Conservation (phyloP, 2,888 invertebrate species). For the Lasioglossum vierecki region DNA sequence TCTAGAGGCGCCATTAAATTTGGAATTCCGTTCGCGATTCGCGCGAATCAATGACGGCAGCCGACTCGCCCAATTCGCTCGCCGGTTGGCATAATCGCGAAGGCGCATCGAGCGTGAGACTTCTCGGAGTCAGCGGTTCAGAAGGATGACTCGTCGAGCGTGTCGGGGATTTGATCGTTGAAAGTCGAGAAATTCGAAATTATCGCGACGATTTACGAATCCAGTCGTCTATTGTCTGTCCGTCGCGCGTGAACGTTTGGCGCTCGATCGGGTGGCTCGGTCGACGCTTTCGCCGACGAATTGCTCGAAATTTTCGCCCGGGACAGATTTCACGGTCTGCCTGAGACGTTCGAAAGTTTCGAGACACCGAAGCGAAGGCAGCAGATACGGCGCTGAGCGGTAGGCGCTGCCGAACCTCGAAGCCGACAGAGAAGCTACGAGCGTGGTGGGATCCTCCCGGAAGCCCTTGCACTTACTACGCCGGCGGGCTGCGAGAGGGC, state of each 20-base stretch:
- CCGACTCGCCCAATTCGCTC: background rate
- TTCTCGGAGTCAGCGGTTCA: background rate
- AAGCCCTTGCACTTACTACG: conserved; percentile 45
- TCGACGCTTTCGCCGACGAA: conserved; percentile 63
- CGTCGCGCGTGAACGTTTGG: conserved; percentile 36
- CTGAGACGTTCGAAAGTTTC: conserved; percentile 80
- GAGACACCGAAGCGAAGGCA: conserved; percentile 67
- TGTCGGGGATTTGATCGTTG: background rate
- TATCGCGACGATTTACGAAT: conserved; percentile 56
- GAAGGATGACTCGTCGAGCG: background rate
- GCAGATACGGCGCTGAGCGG: background rate
- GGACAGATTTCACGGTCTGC: conserved; percentile 81
- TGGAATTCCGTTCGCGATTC: background rate
- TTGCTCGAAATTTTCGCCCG: conserved; percentile 74
- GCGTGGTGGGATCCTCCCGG: conserved; percentile 35
- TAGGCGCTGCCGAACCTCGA: background rate
- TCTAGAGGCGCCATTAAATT: background rate
- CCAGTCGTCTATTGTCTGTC: conserved; percentile 52
- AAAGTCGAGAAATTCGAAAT: conserved; percentile 23
- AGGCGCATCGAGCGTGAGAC: background rate
- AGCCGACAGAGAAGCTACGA: conserved; percentile 48
- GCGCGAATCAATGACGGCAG: background rate
- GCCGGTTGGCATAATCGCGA: background rate
- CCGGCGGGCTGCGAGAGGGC: conserved; percentile 16
- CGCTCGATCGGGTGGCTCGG: conserved; percentile 60